Base-by-base conservation (phyloP, 2,797 vertebrate genomes). In the Hippopotamyrus pictus region DNA sequence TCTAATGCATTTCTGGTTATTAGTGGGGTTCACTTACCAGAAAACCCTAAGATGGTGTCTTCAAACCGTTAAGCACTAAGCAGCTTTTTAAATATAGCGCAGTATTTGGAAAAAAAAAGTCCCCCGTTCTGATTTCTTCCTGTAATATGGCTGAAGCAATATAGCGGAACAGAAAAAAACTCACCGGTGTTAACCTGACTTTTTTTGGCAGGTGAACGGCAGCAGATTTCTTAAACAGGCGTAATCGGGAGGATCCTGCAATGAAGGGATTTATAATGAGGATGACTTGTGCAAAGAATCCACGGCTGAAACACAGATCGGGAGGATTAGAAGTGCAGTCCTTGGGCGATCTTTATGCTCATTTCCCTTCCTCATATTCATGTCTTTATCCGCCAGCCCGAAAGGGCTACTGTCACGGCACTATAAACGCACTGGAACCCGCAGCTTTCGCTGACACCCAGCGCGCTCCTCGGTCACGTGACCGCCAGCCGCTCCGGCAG, bases 381-480 rank as follows among this genome's bases (percentile, higher is more conserved):
- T 76, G 46, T 89, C 89, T 54, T 87, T 41, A 11, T 46, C 19
- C 57, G 57, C 57, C 7, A 46, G 57, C 22, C 19, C 29, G 29
- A 25, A 44, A 48, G 54, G 86, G 57, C 86, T 33, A 29, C 37
- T 22, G 37, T 41, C 22, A 65, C 33, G 14, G 37, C 86, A 19
- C 59, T 33, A 33, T 84, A 59, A 89, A 89, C 41, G 1, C 51
- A 85, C 88, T 85, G 88, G 54, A 54, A 46, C 33, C 54, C 41
- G 44, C 82, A 59, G 83, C 88, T 86, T 89, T 89, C 62, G 50
- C 62, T 44, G 33, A 76, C 62, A 37, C 46, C 46, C 86, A 44
- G 37, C 33, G 33, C n/a, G n/a, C 86, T 19, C 41, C 41, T 22
- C 89, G 41, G 29, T 76, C 89, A 89, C 89, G 89, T 89, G 89